phyloP scores from a whole-genome alignment of 2,113 vertebrate genomes.

The Pteropus alecto region DNA sequence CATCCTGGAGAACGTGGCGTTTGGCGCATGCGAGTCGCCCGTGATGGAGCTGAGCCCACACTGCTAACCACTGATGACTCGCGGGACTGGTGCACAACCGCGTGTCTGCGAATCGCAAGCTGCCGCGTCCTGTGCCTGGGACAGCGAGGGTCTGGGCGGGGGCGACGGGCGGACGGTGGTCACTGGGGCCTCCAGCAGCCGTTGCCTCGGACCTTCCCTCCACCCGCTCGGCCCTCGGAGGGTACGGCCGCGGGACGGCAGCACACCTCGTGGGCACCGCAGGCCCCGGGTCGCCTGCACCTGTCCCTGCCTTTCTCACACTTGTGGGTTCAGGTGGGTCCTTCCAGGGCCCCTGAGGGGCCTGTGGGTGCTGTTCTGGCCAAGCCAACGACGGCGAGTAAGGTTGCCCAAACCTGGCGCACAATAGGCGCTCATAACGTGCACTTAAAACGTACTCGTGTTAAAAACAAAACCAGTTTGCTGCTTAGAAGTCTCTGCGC shows the following conservation, averaged over 20 bases:
- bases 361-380: not conserved
- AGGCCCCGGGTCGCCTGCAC: rapidly evolving
- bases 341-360: not conserved
- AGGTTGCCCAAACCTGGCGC: not conserved
- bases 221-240: not conserved
- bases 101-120: rapidly evolving
- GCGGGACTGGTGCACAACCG: not conserved
- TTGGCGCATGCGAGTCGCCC: rapidly evolving
- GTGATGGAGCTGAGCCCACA: not conserved
- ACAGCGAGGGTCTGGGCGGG: too few species aligned
- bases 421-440: not conserved
- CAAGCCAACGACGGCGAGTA: not conserved
- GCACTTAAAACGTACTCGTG: not conserved
- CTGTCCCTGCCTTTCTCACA: not conserved
- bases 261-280: not conserved
- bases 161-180: not conserved
- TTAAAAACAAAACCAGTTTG: not conserved
- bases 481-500: too few species aligned
- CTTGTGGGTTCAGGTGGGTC: too few species aligned
- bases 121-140: too few species aligned
- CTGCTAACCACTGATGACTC: not conserved
- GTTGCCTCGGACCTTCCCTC: not conserved
- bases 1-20: not conserved
- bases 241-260: rapidly evolving
- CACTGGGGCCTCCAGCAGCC: not conserved